Conservation (phyloP, 2,797 vertebrate species). For the Falco naumanni region DNA sequence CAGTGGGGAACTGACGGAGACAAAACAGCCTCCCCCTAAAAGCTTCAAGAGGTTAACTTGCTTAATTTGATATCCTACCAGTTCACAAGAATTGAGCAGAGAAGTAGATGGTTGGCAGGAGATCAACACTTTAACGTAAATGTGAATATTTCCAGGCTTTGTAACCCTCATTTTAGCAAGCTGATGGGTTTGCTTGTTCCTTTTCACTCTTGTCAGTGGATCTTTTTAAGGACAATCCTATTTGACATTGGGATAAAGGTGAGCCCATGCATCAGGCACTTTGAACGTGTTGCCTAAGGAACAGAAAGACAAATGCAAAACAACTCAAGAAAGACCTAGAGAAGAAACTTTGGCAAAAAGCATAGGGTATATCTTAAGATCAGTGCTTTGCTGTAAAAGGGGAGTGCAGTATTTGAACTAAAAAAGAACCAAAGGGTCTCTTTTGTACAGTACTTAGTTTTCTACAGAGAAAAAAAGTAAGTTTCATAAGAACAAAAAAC, state of each 20-base stretch:
- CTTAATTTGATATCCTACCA: conserved; percentile 14
- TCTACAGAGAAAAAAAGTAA: neutral
- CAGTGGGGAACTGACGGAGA: conserved; percentile 17
- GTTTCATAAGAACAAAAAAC: neutral
- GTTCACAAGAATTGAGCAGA: neutral
- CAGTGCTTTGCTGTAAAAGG: neutral
- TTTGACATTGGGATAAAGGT: neutral
- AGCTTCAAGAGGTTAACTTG: conserved; percentile 8
- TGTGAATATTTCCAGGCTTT: conserved; percentile 19
- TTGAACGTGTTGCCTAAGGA: neutral
- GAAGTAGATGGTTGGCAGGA: neutral
- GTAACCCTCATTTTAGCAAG: neutral
- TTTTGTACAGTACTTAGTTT: neutral
- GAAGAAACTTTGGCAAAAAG: neutral
- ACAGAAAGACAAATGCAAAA: neutral
- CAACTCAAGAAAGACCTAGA: neutral
- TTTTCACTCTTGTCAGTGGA: neutral
- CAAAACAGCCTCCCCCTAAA: conserved; percentile 15
- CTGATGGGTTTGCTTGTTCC: neutral
- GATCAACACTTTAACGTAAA: conserved; percentile 14
- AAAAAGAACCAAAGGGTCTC: neutral
- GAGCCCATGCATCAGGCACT: neutral
- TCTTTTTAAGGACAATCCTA: neutral
- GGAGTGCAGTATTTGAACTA: neutral
- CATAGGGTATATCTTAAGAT: neutral